Evolutionary conservation across 2,113 vertebrate species (phyloP).

Genomic region (Orthochromis indermauri): DNA sequence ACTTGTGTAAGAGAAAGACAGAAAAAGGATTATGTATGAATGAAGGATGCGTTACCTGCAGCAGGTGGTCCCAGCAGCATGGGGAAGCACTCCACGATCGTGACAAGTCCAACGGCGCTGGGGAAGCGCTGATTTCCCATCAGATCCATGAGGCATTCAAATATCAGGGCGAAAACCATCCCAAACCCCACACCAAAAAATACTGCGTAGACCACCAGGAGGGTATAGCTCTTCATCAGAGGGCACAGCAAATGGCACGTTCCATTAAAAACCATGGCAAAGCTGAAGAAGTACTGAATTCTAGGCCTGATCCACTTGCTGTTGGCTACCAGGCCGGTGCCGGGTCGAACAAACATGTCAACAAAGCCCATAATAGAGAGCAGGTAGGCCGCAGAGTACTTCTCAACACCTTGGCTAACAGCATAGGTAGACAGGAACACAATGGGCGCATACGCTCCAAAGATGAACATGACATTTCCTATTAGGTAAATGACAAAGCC

Average conservation of each 20-base stretch:
- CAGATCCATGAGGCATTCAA: slow-evolving; percentile 80
- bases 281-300: slow-evolving; percentile 78
- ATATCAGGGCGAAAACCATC: slow-evolving; percentile 78
- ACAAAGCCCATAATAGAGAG: slow-evolving; percentile 73
- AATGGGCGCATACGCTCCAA: slow-evolving; percentile 77
- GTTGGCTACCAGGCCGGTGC: slow-evolving; percentile 72
- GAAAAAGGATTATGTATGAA: background rate
- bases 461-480: slow-evolving; percentile 76
- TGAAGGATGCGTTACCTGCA: slow-evolving; percentile 69
- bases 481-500: slow-evolving; percentile 80
- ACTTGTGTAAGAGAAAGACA: background rate
- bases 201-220: slow-evolving; percentile 58
- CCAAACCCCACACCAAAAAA: slow-evolving; percentile 74
- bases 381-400: slow-evolving; percentile 75
- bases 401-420: slow-evolving; percentile 68
- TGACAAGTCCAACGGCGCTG: slow-evolving; percentile 76
- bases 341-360: slow-evolving; percentile 75
- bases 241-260: slow-evolving; percentile 78
- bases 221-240: slow-evolving; percentile 54
- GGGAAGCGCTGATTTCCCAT: slow-evolving; percentile 73
- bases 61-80: slow-evolving; percentile 77
- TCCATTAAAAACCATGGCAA: slow-evolving; percentile 73
- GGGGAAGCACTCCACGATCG: slow-evolving; percentile 76
- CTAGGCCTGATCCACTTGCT: slow-evolving; percentile 71
- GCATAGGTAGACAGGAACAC: slow-evolving; percentile 78